Evolutionary conservation across 92 coral and sea anemone genomes (phyloP).

Genomic region (Heliopora coerulea): DNA sequence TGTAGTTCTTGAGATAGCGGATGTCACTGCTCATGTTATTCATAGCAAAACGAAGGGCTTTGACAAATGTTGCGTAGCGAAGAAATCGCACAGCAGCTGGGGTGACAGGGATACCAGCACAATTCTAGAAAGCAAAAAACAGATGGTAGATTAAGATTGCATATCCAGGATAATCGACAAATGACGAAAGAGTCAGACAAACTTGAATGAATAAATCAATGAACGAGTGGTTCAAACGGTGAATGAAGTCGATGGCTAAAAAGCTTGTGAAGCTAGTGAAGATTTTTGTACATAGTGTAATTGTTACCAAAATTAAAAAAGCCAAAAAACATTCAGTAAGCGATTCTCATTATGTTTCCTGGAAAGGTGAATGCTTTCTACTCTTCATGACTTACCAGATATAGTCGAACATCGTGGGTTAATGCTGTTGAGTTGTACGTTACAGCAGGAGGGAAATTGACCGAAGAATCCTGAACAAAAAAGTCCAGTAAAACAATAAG

Average conservation of each 20-base stretch:
- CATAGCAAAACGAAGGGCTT: not conserved
- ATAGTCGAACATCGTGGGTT: not conserved
- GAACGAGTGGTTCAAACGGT: too few relatives aligned
- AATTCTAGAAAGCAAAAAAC: not conserved
- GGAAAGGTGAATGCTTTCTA: not conserved
- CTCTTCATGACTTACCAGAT: not conserved
- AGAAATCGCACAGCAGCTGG: not conserved
- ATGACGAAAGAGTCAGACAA: too few relatives aligned
- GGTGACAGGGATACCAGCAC: not conserved
- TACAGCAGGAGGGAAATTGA: slow-evolving; percentile 1
- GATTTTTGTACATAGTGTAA: too few relatives aligned
- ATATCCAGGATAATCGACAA: too few relatives aligned
- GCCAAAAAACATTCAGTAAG: too few relatives aligned
- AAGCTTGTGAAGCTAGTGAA: too few relatives aligned
- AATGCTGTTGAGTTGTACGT: not conserved
- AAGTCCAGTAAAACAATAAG: too few relatives aligned
- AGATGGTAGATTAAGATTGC: too few relatives aligned
- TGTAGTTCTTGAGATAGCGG: not conserved
- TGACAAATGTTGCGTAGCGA: not conserved
- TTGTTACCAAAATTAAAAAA: too few relatives aligned
- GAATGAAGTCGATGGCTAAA: too few relatives aligned
- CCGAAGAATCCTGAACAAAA: not conserved
- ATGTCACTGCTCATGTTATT: not conserved
- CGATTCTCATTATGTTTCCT: too few relatives aligned
- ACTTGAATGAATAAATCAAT: too few relatives aligned